Evolutionary conservation across 1,140 invertebrate species (phyloP), one percentile per base, ranked within the genome.

Genomic region (Mizuhopecten yessoensis): DNA sequence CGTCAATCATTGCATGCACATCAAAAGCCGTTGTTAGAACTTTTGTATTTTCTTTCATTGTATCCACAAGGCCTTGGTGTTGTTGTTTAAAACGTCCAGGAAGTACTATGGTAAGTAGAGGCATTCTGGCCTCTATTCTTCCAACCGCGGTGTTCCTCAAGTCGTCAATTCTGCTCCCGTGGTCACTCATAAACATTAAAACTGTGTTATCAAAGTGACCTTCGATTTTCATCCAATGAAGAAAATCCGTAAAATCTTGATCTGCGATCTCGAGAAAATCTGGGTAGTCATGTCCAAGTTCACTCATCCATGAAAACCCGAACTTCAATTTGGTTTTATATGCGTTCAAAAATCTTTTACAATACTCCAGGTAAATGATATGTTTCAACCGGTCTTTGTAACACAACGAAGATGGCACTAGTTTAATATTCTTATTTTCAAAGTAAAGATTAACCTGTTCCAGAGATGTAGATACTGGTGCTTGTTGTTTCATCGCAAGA

Each of bases 401-500:
- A n/a, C 89, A 90, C 33, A 90, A 36, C 20, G 89, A 87, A 17
- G 34, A 86, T 17, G 49, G 33, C 33, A 89, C 5, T 10, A 33
- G 7, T 29, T 86, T 86, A 42, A 42, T 42, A 34, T 23, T 17
- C n/a, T 33, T 88, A 17, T 88, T 13, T 42, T 33, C 75, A 0
- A 90, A 36, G 17, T 34, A 87, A 34, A 86, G 75, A 87, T 42
- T 39, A 33, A 86, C 75, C 33, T 90, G 75, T 29, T 90, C 89
- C n/a, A 90, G 29, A 29, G 90, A 45, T 29, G 88, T 91, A 15
- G 36, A 34, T 3, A 92, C 90, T n/a, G 91, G 92, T 0, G 91
- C 34, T 33, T 89, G 17, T 91, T 89, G 39, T 87, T 94, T 93
- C 33, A 92, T 90, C 0, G 93, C 90, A 20, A 95, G 86, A 20